Percentiles rank a stretch among this genome's conserved stretches.
Evolutionary conservation across 1,140 invertebrate species (phyloP).

Genomic region (Danaus plexippus): DNA sequence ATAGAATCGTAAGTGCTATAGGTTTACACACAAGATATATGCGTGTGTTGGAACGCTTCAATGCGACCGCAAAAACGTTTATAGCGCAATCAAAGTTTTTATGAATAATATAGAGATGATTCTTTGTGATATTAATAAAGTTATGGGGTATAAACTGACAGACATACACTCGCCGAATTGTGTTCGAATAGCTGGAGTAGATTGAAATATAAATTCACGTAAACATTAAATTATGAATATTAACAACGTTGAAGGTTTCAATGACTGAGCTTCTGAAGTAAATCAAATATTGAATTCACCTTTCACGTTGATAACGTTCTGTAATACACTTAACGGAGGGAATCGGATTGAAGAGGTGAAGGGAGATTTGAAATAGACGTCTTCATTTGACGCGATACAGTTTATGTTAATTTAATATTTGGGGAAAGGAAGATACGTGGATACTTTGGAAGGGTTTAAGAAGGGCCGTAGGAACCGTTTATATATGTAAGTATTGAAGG

Average conservation of each 20-base stretch:
- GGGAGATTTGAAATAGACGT: constrained; percentile 50
- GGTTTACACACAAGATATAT: constrained; percentile 5
- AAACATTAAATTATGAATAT: no score
- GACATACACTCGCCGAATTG: no score
- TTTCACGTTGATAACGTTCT: neutral
- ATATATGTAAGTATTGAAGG: no score
- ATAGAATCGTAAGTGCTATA: no score
- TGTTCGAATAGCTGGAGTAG: no score
- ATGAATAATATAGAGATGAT: constrained; percentile 24
- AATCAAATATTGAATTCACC: neutral
- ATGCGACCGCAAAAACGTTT: constrained; percentile 25
- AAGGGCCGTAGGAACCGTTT: no score
- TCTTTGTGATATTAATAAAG: constrained; percentile 3
- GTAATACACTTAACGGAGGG: constrained; percentile 35
- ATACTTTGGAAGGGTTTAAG: no score
- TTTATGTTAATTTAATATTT: constrained; percentile 63
- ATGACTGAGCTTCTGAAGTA: no score
- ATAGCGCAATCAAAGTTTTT: constrained; percentile 28
- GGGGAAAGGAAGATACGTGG: constrained; percentile 5
- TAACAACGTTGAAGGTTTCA: no score
- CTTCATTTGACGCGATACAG: constrained; percentile 45
- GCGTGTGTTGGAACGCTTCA: constrained; percentile 22
- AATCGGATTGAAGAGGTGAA: constrained; percentile 25
- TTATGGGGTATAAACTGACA: constrained; percentile 3
- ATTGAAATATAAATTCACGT: no score